These are phyloP conservation scores for Phalacrocorax aristotelis DNA, from an alignment of 2,113 vertebrate genomes.

Conservation along the genomic window DNA sequence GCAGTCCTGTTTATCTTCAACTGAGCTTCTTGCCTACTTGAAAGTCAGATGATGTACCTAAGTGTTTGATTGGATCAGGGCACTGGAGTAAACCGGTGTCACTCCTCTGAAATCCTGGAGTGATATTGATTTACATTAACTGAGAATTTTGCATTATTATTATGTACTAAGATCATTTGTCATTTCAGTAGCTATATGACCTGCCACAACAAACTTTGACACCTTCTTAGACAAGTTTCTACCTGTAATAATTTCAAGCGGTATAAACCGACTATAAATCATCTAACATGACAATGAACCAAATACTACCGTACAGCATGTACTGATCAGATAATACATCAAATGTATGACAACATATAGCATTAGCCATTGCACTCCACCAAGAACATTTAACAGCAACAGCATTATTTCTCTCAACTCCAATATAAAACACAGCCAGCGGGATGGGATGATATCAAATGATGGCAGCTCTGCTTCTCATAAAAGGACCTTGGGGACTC, in stretches of 20 bases:
- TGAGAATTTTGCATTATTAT: not conserved
- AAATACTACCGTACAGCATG: slow-evolving; percentile 29
- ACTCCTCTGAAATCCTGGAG: not conserved
- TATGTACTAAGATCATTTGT: not conserved
- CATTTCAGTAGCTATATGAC: slow-evolving; percentile 1
- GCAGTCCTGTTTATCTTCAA: slow-evolving; percentile 7
- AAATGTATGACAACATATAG: slow-evolving; percentile 34
- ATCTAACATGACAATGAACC: slow-evolving; percentile 8
- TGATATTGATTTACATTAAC: not conserved
- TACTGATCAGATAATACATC: slow-evolving; percentile 41
- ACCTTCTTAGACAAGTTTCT: slow-evolving; percentile 51
- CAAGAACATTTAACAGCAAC: slow-evolving; percentile 2
- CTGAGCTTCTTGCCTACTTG: not conserved
- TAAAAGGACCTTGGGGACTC: slow-evolving; percentile 50
- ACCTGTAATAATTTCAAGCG: slow-evolving; percentile 60
- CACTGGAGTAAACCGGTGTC: slow-evolving; percentile 8
- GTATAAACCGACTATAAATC: slow-evolving; percentile 35
- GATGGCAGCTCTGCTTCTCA: slow-evolving; percentile 33
- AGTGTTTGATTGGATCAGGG: not conserved
- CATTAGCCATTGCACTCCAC: not conserved
- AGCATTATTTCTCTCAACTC: not conserved
- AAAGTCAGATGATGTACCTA: not conserved
- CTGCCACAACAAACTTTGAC: slow-evolving; percentile 34
- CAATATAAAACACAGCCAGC: not conserved
- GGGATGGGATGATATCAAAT: slow-evolving; percentile 40